Evolutionary conservation across 2,797 vertebrate species (phyloP).

Genomic region (Otolemur crassicaudatus): DNA sequence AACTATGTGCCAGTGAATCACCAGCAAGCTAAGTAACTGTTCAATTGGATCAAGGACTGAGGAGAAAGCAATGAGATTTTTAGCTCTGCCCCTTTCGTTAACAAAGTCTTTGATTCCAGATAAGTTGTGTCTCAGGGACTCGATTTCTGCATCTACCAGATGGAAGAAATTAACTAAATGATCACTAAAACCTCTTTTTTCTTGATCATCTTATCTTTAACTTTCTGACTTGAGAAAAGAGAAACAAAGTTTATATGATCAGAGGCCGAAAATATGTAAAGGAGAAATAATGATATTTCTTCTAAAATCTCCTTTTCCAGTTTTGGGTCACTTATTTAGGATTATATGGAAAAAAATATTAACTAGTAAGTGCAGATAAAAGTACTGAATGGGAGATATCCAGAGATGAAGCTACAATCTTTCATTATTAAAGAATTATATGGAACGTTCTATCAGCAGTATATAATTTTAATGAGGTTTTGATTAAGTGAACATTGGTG

Average conservation of each 20-base stretch:
- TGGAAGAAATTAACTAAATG: background rate
- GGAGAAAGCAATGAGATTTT: background rate
- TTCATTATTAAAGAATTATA: background rate
- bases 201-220: background rate
- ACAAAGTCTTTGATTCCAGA: background rate
- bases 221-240: background rate
- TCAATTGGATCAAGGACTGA: background rate
- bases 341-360: background rate
- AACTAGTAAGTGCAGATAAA: conserved; percentile 14
- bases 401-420: background rate
- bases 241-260: background rate
- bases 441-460: background rate
- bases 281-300: background rate
- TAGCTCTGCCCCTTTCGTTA: background rate
- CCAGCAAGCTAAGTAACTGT: background rate
- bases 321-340: background rate
- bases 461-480: background rate
- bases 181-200: background rate
- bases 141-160: background rate
- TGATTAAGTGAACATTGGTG: background rate
- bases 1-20: background rate
- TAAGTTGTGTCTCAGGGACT: background rate
- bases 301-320: background rate
- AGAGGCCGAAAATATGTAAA: background rate
- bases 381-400: background rate